Conservation (phyloP, 1,140 invertebrate genomes). For the Dendroctonus valens region DNA sequence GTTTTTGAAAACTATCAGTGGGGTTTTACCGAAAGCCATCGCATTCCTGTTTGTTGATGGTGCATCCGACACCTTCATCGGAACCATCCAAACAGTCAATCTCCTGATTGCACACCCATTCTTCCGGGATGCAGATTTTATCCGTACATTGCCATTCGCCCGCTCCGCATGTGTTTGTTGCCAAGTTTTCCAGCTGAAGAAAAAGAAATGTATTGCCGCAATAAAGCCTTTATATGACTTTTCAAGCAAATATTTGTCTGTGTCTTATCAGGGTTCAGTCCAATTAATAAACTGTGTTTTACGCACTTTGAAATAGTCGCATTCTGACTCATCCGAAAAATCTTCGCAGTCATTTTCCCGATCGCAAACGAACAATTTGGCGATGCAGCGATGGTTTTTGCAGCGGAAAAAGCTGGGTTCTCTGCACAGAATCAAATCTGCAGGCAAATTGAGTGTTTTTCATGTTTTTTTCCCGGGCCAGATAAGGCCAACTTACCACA, state of each 20-base stretch:
- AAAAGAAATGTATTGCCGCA: not conserved
- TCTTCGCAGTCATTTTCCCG: constrained; percentile 56
- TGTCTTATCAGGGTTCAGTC: not conserved
- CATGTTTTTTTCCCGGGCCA: not conserved
- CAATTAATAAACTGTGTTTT: constrained; percentile 45
- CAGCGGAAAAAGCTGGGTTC: constrained; percentile 48
- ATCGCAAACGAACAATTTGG: constrained; percentile 52
- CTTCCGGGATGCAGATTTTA: constrained; percentile 56
- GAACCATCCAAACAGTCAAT: constrained; percentile 66
- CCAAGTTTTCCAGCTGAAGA: constrained; percentile 7
- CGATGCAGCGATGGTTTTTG: constrained; percentile 54
- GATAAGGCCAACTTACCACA: constrained; percentile 51
- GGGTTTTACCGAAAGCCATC: constrained; percentile 49
- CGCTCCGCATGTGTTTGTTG: constrained; percentile 34
- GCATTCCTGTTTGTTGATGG: constrained; percentile 30
- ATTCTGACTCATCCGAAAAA: constrained; percentile 54
- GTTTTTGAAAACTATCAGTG: not conserved
- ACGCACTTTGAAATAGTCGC: constrained; percentile 36
- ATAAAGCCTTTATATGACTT: not conserved
- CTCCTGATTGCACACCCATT: constrained; percentile 60
- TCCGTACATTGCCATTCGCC: constrained; percentile 53
- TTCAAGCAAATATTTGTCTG: not conserved
- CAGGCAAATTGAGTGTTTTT: constrained; percentile 7
- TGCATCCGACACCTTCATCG: constrained; percentile 59
- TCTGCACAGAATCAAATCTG: constrained; percentile 37